Conservation (phyloP, 92 coral and sea anemone species). For the Nematostella vectensis region DNA sequence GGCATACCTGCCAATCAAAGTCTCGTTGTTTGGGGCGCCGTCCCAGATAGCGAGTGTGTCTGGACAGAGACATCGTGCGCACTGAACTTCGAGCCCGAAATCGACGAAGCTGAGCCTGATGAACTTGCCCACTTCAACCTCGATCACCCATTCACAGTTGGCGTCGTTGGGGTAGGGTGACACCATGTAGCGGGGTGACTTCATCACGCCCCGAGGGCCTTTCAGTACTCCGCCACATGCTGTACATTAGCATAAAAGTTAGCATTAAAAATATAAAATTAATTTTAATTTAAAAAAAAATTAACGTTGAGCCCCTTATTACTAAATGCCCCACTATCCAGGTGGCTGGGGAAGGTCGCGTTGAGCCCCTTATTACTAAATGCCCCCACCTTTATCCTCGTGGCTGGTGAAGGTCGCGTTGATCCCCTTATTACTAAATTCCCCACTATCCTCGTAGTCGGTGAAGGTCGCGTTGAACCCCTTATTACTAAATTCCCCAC, state of each 20-base stretch:
- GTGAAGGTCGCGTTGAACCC: no score
- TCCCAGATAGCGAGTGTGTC: slow-evolving; percentile 82
- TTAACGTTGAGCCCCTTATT: no score
- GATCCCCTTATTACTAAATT: no score
- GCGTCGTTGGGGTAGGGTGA: slow-evolving; percentile 69
- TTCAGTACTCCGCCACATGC: slow-evolving; percentile 63
- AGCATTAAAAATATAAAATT: not conserved
- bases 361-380: no score
- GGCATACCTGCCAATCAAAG: slow-evolving; percentile 51
- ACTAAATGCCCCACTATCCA: no score
- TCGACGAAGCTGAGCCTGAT: slow-evolving; percentile 51
- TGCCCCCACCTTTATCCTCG: no score
- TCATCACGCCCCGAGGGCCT: slow-evolving; percentile 33
- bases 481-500: no score
- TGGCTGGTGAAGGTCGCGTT: no score
- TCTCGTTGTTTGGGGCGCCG: slow-evolving; percentile 61
- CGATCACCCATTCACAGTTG: slow-evolving; percentile 68
- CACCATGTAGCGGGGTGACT: slow-evolving; percentile 73
- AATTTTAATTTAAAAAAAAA: no score
- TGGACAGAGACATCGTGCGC: slow-evolving; percentile 40
- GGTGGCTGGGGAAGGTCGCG: no score
- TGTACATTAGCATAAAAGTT: slow-evolving; percentile 1
- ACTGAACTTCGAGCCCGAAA: slow-evolving; percentile 41
- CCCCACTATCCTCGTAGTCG: no score
- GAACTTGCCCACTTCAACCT: slow-evolving; percentile 39